Conservation (phyloP, 1,140 invertebrate species). For the Aphidius gifuensis region DNA sequence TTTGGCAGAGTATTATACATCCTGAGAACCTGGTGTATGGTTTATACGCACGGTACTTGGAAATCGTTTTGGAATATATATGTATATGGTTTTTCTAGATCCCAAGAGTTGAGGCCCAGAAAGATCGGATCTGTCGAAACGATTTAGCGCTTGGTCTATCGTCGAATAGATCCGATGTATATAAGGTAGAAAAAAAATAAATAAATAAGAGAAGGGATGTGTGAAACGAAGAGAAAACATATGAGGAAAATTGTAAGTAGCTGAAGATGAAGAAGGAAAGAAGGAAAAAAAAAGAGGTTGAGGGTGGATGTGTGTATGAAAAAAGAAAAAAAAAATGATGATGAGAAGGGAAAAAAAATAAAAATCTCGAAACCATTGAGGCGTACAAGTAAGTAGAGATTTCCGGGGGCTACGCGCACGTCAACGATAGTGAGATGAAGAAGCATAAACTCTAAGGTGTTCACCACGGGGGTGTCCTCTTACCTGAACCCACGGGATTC, state of each 20-base stretch:
- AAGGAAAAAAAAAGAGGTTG: neutral
- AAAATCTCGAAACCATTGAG: conserved; percentile 38
- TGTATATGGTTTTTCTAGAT: conserved; percentile 4
- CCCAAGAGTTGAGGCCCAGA: conserved; percentile 11
- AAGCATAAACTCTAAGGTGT: conserved; percentile 9
- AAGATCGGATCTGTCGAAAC: conserved; percentile 35
- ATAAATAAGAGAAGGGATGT: conserved; percentile 23
- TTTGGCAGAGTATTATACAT: neutral
- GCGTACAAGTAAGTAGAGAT: conserved; percentile 49
- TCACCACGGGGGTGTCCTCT: conserved; percentile 32
- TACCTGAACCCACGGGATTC: conserved; percentile 29
- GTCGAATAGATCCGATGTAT: neutral
- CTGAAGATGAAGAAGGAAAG: too few species aligned
- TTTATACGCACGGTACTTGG: too few species aligned
- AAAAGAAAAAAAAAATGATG: conserved; percentile 16
- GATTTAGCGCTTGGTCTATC: conserved; percentile 37
- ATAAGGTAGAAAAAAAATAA: too few species aligned
- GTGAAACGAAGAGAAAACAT: neutral
- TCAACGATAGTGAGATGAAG: conserved; percentile 9
- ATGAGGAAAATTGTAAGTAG: too few species aligned
- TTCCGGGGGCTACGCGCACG: conserved; percentile 44
- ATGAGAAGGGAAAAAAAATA: too few species aligned
- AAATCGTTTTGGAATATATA: too few species aligned
- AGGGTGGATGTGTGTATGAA: neutral
- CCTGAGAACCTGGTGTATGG: too few species aligned